A percentile compares a stretch with the other conserved stretches of the same genome.
phyloP scores from a whole-genome alignment of 2,113 vertebrate genomes.

The Lophura nycthemera region DNA sequence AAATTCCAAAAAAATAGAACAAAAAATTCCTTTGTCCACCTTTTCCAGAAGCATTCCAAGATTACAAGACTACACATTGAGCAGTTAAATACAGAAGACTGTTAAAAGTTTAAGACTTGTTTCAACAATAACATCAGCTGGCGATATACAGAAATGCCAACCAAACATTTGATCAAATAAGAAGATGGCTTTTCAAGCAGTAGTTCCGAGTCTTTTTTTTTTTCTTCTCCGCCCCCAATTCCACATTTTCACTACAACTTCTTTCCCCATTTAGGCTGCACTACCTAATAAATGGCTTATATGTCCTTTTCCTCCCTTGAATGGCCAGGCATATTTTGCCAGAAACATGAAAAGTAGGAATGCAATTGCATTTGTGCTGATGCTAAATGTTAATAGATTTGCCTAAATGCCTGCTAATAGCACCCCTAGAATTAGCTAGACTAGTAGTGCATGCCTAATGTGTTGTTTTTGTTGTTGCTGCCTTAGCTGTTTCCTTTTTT shows the following conservation, averaged over 20 bases:
- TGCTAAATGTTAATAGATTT: constrained; percentile 80
- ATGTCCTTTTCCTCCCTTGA: constrained; percentile 28
- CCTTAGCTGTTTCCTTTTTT: constrained; percentile 60
- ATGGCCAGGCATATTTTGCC: constrained; percentile 67
- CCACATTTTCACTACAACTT: not conserved
- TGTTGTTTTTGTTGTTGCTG: constrained; percentile 70
- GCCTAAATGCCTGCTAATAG: constrained; percentile 79
- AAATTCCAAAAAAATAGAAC: not conserved
- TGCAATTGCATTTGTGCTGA: constrained; percentile 74
- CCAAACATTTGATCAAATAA: not conserved
- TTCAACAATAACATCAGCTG: not conserved
- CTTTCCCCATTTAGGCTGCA: not conserved
- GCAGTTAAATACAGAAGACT: not conserved
- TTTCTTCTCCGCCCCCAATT: not conserved
- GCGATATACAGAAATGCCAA: not conserved
- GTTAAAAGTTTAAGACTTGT: constrained; percentile 30
- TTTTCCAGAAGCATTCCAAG: not conserved
- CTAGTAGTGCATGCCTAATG: constrained; percentile 80
- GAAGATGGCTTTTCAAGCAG: not conserved
- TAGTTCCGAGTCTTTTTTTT: not conserved
- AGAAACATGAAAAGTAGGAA: constrained; percentile 66
- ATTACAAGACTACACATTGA: not conserved
- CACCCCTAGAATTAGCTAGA: constrained; percentile 78
- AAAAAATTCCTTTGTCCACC: not conserved
- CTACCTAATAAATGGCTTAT: constrained; percentile 10